Evolutionary conservation across 2,888 invertebrate genomes (phyloP), one percentile per base, ranked within the genome.

Genomic region (Apocheima hispidaria): DNA sequence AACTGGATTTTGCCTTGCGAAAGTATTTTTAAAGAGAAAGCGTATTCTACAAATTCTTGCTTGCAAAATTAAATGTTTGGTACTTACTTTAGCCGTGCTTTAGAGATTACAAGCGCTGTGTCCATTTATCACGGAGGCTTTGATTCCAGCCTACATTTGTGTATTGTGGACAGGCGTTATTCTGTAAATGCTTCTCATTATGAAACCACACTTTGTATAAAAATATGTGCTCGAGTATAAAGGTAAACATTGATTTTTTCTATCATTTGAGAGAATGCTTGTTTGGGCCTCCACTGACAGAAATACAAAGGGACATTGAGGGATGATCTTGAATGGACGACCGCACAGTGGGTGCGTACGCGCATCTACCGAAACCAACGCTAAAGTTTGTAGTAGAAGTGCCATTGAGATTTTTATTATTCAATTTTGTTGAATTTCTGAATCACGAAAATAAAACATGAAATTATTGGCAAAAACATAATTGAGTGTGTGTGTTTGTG

Each of bases 161-260:
- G 79, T 72, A 86, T 92, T 92, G 88, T 92, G 78, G 73, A 80
- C 87, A 86, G 87, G 92, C 92, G 92, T 92, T 88, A 91, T 88
- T 90, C 91, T 91, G 92, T 91, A 92, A 92, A 88, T 82, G 86
- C 74, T 83, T 77, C 87, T 90, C 88, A 89, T 91, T 91, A 91
- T 90, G 79, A 84, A 85, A 82, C 81, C 82, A 83, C 83, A 89
- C 90, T 90, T 90, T 92, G 90, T 91, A 89, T 90, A 86, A 90
- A 90, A 91, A 88, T 90, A 89, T 88, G 83, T 83, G 88, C 86
- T 90, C 86, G 81, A 90, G 84, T 90, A 90, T 90, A 90, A 92
- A 91, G 87, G 90, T 92, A 92, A 92, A 92, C 91, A 92, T 88
- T 85, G 86, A 79, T 87, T 90, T 92, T 92, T 90, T 86, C 77